Evolutionary conservation across 2,113 vertebrate genomes (phyloP).

Genomic region (Leptocoma aspasia): DNA sequence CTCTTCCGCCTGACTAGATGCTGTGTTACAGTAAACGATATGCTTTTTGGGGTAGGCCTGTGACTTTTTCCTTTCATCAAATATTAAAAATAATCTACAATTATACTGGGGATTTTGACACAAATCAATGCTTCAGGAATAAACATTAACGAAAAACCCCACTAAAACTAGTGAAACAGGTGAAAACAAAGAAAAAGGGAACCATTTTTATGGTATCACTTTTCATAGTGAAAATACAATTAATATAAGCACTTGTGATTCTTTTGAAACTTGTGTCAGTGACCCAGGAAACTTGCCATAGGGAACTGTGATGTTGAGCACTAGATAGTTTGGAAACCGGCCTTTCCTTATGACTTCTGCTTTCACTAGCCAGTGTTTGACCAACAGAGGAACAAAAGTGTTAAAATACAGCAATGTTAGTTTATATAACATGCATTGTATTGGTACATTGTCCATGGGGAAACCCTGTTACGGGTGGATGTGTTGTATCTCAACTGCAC

Average conservation of each 20-base stretch:
- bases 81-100: not conserved
- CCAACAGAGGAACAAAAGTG: not conserved
- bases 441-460: not conserved
- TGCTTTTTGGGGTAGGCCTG: not conserved
- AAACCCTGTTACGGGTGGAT: not conserved
- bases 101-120: not conserved
- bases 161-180: not conserved
- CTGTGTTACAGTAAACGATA: not conserved
- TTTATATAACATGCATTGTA: not conserved
- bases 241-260: not conserved
- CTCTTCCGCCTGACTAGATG: not conserved
- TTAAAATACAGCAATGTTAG: not conserved
- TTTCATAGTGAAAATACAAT: not conserved
- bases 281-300: not conserved
- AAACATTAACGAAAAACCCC: not conserved
- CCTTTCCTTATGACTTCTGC: not conserved
- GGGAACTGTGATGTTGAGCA: not conserved
- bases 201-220: not conserved
- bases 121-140: not conserved
- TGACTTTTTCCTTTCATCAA: not conserved
- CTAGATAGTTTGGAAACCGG: not conserved
- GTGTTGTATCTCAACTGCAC: not conserved
- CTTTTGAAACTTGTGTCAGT: not conserved
- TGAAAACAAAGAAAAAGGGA: not conserved
- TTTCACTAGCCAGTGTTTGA: not conserved